Evolutionary conservation across 2,797 vertebrate species (phyloP).

Genomic region (Pangasius macronema): DNA sequence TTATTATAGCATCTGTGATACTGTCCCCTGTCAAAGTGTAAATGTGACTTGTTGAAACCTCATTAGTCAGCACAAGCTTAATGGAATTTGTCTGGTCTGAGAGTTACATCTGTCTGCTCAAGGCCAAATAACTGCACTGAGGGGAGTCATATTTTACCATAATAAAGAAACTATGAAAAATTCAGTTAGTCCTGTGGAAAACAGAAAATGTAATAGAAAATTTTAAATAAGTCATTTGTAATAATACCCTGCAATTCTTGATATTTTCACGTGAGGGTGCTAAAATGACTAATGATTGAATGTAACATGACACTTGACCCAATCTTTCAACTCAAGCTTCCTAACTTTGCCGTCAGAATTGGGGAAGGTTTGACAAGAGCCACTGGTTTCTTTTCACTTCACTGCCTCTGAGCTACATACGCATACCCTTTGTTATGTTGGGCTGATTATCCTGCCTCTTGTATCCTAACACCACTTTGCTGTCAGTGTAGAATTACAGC

Average conservation of each 20-base stretch:
- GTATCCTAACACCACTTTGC: background rate
- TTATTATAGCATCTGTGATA: background rate
- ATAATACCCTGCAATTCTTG: background rate
- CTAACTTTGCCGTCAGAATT: background rate
- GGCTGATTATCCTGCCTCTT: background rate
- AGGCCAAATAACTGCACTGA: background rate
- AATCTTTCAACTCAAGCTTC: background rate
- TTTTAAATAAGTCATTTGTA: background rate
- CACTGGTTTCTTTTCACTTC: background rate
- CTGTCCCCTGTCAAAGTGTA: background rate
- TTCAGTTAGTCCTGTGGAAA: background rate
- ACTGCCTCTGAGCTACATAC: background rate
- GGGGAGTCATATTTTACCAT: background rate
- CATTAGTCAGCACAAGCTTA: background rate
- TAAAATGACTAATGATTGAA: slow-evolving; percentile 14
- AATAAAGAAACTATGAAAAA: background rate
- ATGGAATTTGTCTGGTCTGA: background rate
- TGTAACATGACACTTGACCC: background rate
- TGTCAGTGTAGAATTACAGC: slow-evolving; percentile 1
- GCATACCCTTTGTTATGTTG: background rate
- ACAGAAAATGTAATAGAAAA: background rate
- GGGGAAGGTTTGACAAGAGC: slow-evolving; percentile 3
- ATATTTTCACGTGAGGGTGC: slow-evolving; percentile 18
- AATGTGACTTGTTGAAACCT: background rate
- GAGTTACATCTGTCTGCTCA: background rate